These are phyloP conservation scores for Chiroxiphia lanceolata DNA, from an alignment of 2,797 vertebrate species.

Conservation along the genomic window DNA sequence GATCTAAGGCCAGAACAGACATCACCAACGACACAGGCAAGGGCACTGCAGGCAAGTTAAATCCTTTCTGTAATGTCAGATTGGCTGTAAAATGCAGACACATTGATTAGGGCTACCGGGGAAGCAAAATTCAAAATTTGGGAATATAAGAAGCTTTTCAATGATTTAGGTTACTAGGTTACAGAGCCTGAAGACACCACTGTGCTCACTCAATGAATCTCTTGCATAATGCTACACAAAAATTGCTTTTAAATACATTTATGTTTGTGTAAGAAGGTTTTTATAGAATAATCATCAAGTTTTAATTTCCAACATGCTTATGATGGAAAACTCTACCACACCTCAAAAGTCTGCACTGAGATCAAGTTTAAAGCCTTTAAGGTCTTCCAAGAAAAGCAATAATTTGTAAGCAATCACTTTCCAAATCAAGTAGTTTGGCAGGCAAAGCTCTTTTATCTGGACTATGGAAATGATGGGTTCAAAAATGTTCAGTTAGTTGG, in stretches of 20 bases:
- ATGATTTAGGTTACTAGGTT: background rate
- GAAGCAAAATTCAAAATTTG: background rate
- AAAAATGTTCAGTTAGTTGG: background rate
- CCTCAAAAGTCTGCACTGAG: background rate
- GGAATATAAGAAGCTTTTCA: background rate
- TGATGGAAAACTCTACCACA: background rate
- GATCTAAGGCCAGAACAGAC: background rate
- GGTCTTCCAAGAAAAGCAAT: background rate
- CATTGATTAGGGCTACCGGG: background rate
- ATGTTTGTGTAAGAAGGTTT: background rate
- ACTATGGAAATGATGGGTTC: background rate
- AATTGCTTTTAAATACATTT: background rate
- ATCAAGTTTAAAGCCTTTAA: background rate
- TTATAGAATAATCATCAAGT: background rate
- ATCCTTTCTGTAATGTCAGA: background rate
- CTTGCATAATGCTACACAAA: background rate
- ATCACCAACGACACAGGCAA: background rate
- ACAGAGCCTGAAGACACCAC: background rate
- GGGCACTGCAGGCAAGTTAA: background rate
- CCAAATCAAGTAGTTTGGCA: background rate
- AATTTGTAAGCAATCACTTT: background rate
- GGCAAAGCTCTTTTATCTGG: background rate
- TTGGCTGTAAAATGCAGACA: background rate
- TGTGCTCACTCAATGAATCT: background rate
- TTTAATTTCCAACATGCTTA: background rate